A percentile compares a stretch with the other conserved stretches of the same genome.
These are phyloP conservation scores for Pomacea maculata DNA, from an alignment of 1,140 invertebrate species.

Conservation along the genomic window DNA sequence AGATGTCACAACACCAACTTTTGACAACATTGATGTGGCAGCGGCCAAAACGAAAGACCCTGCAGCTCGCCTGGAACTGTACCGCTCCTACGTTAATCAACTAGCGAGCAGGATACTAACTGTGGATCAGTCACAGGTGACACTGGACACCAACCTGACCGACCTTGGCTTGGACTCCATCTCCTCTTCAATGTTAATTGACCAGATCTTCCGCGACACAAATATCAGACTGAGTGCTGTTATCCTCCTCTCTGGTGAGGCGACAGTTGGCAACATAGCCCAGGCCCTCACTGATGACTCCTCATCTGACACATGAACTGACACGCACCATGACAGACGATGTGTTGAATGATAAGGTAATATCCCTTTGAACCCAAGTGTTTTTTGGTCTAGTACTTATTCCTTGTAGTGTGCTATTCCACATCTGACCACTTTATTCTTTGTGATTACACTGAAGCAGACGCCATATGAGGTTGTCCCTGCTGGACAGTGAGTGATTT, in stretches of 20 bases:
- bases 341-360: too few relatives aligned
- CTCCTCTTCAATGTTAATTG: constrained; percentile 30
- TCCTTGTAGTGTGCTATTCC: too few relatives aligned
- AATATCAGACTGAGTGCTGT: constrained; percentile 15
- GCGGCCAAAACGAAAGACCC: not conserved
- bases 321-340: too few relatives aligned
- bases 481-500: too few relatives aligned
- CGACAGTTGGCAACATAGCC: not conserved
- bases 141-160: constrained; percentile 6
- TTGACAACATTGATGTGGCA: not conserved
- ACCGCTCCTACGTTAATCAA: constrained; percentile 1
- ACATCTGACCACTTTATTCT: too few relatives aligned
- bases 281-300: too few relatives aligned
- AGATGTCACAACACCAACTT: not conserved
- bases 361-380: too few relatives aligned
- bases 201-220: constrained; percentile 20
- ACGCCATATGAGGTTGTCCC: too few relatives aligned
- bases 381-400: too few relatives aligned
- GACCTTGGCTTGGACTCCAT: constrained; percentile 33
- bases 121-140: constrained; percentile 2
- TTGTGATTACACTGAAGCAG: too few relatives aligned
- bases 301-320: too few relatives aligned
- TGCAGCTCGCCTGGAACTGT: constrained; percentile 1
- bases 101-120: constrained; percentile 18
- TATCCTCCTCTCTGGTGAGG: constrained; percentile 15